A percentile compares a stretch with the other conserved stretches of the same genome.
Conservation (phyloP, 2,113 vertebrate species). For the Myotis yumanensis region DNA sequence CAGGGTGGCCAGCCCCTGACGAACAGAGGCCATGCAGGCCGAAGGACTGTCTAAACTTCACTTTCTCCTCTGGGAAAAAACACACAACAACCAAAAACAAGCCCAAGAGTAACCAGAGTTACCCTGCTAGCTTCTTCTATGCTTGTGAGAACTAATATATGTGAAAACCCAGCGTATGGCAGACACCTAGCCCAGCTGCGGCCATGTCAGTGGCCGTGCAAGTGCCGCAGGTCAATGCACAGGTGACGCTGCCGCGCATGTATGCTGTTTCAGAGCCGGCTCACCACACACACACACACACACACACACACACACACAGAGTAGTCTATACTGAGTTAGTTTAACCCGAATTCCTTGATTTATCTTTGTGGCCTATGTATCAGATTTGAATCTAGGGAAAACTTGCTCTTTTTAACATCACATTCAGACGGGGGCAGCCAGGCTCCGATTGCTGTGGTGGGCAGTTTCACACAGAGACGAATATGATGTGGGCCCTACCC, state of each 20-base stretch:
- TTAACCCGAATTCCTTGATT: not conserved
- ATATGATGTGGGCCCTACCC: not conserved
- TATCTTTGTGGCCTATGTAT: not conserved
- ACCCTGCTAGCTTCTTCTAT: not conserved
- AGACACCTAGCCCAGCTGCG: not conserved
- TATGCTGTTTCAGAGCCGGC: not conserved
- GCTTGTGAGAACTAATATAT: not conserved
- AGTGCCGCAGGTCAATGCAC: not conserved
- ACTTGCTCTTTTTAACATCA: not conserved
- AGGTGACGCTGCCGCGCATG: not conserved
- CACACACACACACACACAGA: not conserved
- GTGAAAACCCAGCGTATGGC: not conserved
- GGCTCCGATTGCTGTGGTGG: accelerated
- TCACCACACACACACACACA: not conserved
- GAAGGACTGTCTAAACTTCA: not conserved
- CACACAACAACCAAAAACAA: not conserved
- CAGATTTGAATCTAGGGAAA: not conserved
- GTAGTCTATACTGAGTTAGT: not conserved
- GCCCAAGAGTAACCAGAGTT: not conserved
- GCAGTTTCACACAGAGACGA: not conserved
- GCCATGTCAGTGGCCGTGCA: not conserved
- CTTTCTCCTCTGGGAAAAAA: not conserved
- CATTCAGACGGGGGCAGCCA: not conserved
- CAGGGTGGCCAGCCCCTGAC: not conserved
- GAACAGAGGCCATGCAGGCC: not conserved